These are phyloP conservation scores for Trachemys scripta DNA, from an alignment of 2,113 vertebrate species.

Conservation along the genomic window DNA sequence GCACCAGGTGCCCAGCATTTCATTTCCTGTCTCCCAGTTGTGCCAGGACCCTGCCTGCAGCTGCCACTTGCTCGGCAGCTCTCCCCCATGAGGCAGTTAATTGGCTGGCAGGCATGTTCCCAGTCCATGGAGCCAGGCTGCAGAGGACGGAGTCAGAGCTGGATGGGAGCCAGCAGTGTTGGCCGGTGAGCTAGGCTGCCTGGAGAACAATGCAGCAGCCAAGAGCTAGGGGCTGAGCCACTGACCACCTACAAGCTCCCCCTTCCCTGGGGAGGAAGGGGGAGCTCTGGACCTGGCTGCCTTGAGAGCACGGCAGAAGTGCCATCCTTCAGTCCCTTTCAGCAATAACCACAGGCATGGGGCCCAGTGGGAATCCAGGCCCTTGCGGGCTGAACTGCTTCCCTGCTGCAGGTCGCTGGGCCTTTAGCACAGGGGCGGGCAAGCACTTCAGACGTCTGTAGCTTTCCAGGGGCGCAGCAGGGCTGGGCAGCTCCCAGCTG, in stretches of 20 bases:
- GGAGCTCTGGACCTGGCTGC: background rate
- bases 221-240: accelerated
- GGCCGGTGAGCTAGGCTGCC: background rate
- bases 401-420: background rate
- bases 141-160: background rate
- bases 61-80: accelerated
- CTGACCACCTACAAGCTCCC: accelerated
- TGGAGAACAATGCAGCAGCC: background rate
- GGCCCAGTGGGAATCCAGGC: background rate
- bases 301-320: background rate
- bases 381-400: background rate
- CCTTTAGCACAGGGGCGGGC: background rate
- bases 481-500: background rate
- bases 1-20: background rate
- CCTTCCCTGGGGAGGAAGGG: background rate
- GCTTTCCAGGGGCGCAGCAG: background rate
- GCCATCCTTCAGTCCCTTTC: background rate
- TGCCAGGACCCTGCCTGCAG: background rate
- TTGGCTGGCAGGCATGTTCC: background rate
- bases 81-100: background rate
- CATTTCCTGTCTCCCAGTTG: background rate
- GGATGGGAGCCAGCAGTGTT: background rate
- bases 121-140: accelerated
- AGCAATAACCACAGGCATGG: background rate
- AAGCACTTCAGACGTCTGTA: background rate